Conservation (phyloP, 1,140 invertebrate genomes). For the Euura saliciscinereae region DNA sequence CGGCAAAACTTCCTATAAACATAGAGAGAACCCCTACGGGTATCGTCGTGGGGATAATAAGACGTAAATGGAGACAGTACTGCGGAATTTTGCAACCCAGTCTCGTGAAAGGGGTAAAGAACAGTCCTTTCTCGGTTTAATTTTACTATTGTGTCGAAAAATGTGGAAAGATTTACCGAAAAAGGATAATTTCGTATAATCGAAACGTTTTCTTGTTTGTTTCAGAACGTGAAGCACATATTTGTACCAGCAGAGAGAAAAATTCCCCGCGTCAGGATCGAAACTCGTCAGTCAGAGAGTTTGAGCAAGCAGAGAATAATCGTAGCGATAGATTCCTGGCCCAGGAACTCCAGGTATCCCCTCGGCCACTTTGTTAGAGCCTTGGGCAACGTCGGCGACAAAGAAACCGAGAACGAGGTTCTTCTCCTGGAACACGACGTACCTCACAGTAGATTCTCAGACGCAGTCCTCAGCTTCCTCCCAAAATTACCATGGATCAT, state of each 20-base stretch:
- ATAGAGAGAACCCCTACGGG: slow-evolving; percentile 77
- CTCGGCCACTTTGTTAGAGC: slow-evolving; percentile 88
- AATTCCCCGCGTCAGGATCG: slow-evolving; percentile 90
- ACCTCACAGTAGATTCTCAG: slow-evolving; percentile 93
- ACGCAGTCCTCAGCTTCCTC: slow-evolving; percentile 90
- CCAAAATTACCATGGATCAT: slow-evolving; percentile 92
- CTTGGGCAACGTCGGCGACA: slow-evolving; percentile 83
- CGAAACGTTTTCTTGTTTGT: slow-evolving; percentile 28
- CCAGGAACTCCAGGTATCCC: slow-evolving; percentile 80
- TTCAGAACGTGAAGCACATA: slow-evolving; percentile 76
- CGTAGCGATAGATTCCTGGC: slow-evolving; percentile 93
- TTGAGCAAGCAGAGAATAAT: slow-evolving; percentile 87
- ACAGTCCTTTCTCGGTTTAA: neutral
- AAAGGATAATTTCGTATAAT: slow-evolving; percentile 20
- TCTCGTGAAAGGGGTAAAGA: slow-evolving; percentile 71
- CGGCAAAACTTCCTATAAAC: slow-evolving; percentile 47
- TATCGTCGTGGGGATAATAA: slow-evolving; percentile 92
- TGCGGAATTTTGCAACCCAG: slow-evolving; percentile 92
- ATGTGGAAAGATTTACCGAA: slow-evolving; percentile 15
- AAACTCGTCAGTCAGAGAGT: slow-evolving; percentile 85
- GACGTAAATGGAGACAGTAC: slow-evolving; percentile 95
- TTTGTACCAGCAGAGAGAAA: slow-evolving; percentile 90
- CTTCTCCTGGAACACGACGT: slow-evolving; percentile 97
- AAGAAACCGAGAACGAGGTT: slow-evolving; percentile 93
- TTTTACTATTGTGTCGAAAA: no score